A percentile compares a stretch with the other conserved stretches of the same genome.
These are phyloP conservation scores for Drosophila subsilvestris DNA, from an alignment of 2,888 invertebrate genomes.

Conservation along the genomic window DNA sequence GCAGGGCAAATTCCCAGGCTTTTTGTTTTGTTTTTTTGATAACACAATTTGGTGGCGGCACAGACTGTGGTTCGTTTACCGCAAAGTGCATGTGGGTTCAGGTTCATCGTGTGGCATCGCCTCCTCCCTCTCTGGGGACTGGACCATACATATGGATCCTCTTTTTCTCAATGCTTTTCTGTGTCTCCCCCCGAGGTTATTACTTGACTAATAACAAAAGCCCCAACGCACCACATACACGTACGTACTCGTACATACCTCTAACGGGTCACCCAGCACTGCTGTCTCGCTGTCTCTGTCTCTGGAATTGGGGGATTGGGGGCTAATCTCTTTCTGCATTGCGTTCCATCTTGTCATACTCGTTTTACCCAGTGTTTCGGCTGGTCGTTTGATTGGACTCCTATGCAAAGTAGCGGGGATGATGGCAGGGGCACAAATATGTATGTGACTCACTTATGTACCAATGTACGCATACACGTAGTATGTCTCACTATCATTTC, in stretches of 20 bases:
- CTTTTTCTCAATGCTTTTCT: constrained; percentile 7
- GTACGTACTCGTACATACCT: constrained; percentile 43
- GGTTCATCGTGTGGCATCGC: constrained; percentile 68
- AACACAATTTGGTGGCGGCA: constrained; percentile 70
- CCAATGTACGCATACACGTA: neutral
- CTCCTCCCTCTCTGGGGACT: constrained; percentile 32
- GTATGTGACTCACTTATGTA: constrained; percentile 30
- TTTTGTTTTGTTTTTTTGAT: constrained; percentile 55
- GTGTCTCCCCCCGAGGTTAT: constrained; percentile 58
- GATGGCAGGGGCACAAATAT: neutral
- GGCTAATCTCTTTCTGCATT: constrained; percentile 6
- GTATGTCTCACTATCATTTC: neutral
- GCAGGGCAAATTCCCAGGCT: constrained; percentile 75
- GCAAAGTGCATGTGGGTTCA: constrained; percentile 78
- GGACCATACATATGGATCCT: neutral
- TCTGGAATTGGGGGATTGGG: constrained; percentile 3
- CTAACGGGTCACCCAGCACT: constrained; percentile 53
- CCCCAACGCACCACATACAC: constrained; percentile 24
- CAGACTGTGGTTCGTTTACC: constrained; percentile 64
- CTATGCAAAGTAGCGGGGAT: constrained; percentile 18
- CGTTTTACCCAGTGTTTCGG: neutral
- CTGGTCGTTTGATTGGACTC: constrained; percentile 25
- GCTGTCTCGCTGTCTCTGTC: constrained; percentile 6
- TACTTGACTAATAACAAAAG: constrained; percentile 70
- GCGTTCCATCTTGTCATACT: constrained; percentile 14